phyloP scores from a whole-genome alignment of 1,140 invertebrate species.

The fruit fly (Drosophila melanogaster) region Release_6_plus_ISO1_MT NC_004354.4:7829001-7829500 shows the following conservation, averaged over 20 bases:
- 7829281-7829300: too few species aligned
- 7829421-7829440: background rate
- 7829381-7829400: too few species aligned
- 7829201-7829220: constrained; percentile 28
- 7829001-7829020: constrained; percentile 82
- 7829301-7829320: too few species aligned
- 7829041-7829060: background rate
- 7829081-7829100: background rate
- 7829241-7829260: background rate
- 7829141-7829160: constrained; percentile 55
- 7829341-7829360: too few species aligned
- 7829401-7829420: background rate
- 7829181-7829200: constrained; percentile 39
- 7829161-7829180: constrained; percentile 65
- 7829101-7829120: constrained; percentile 43
- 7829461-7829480: constrained; percentile 52
- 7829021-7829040: constrained; percentile 22
- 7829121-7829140: constrained; percentile 74
- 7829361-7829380: too few species aligned
- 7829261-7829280: too few species aligned
- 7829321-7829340: too few species aligned
- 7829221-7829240: constrained; percentile 21
- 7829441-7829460: background rate
- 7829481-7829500: constrained; percentile 74
- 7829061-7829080: constrained; percentile 1